Evolutionary conservation across 2,888 invertebrate species (phyloP), one percentile per base, ranked within the genome.

Genomic region (Hartigia nigra): DNA sequence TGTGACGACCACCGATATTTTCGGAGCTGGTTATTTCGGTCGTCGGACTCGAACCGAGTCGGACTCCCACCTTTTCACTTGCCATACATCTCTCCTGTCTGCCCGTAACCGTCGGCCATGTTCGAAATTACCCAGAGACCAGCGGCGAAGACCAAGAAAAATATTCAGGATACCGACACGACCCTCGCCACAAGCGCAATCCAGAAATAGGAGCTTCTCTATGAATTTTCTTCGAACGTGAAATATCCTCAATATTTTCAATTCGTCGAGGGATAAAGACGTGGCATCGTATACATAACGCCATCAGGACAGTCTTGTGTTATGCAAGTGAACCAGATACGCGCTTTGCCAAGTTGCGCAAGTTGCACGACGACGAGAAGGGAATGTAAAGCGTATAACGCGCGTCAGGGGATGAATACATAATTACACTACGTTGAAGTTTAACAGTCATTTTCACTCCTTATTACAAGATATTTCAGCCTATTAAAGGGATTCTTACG

Each of bases 1-100:
- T 84, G 86, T 88, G 88, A 89, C 88, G 90, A 81, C 84, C 83
- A 82, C 79, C 84, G 84, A 86, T 86, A 90, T 90, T 90, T 89
- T 90, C 80, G 86, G 88, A 84, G 77, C 78, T 74, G 78, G 88
- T 85, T 90, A 90, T 90, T 90, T 90, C 84, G 84, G 78, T 83
- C 81, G 74, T 55, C 55, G 55, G 55, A 55, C 55, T 72, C 32
- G 72, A 72, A 34, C 32, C 72, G 72, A 72, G 12, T 72, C 31
- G 72, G 72, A 31, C 72, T 72, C 72, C 31, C 72, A 31, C 72
- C 72, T 31, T 31, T 34, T 34, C 32, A 31, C 32, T 31, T 12
- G 23, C 32, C 72, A 32, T 34, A 32, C 72, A 31, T 12, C 32
- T 72, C 32, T 72, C 72, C 31, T 12, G 72, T 34, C 72, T 9